Evolutionary conservation across 2,888 invertebrate genomes (phyloP).

Genomic region (Syrista parreyssii): DNA sequence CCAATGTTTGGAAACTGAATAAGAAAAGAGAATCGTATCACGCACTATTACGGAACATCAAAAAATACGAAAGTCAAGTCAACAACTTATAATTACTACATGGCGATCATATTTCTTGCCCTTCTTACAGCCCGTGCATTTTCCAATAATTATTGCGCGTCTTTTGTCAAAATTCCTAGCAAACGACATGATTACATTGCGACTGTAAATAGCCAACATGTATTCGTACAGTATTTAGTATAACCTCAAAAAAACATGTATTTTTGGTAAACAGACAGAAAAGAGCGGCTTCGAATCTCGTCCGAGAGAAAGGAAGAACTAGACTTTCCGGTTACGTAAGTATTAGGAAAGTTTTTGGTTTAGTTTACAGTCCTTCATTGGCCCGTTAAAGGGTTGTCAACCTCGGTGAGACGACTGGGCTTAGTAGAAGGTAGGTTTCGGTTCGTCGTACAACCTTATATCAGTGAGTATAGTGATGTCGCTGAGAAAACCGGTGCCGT

Average conservation of each 20-base stretch:
- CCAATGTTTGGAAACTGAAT: not conserved
- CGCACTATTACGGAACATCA: no score
- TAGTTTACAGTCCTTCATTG: conserved; percentile 43
- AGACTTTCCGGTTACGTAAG: conserved; percentile 42
- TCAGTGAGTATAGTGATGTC: not conserved
- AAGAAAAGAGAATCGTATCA: not conserved
- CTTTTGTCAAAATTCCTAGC: not conserved
- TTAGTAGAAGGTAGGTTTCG: no score
- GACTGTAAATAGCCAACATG: no score
- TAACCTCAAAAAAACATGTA: not conserved
- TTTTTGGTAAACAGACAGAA: not conserved
- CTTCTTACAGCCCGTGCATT: no score
- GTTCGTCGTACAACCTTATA: not conserved
- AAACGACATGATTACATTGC: no score
- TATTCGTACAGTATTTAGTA: no score
- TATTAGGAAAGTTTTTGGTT: conserved; percentile 41
- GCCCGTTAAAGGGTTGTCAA: conserved; percentile 41
- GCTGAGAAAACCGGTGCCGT: not conserved
- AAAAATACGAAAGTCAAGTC: no score
- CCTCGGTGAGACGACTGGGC: conserved; percentile 14
- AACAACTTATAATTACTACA: no score
- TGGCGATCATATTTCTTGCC: no score
- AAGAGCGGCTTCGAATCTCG: not conserved
- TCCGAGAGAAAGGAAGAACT: conserved; percentile 19
- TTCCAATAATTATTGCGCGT: not conserved